phyloP scores from a whole-genome alignment of 2,113 vertebrate genomes.

The Cervus canadensis region DNA sequence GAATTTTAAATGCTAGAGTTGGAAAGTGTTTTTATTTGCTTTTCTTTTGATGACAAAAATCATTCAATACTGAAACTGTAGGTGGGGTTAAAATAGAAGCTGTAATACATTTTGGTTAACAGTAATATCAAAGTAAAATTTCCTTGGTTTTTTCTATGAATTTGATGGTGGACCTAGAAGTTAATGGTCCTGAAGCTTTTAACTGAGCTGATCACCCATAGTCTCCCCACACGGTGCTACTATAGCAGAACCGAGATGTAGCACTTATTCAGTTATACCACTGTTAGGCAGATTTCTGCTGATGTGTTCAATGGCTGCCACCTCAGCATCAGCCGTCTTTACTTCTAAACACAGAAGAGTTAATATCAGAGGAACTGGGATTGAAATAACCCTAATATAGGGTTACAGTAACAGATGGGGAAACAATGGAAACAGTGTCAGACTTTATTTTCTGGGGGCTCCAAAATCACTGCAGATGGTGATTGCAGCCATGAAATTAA shows the following conservation, averaged over 20 bases:
- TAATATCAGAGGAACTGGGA: neutral
- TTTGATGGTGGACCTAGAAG: neutral
- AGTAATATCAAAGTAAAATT: slow-evolving; percentile 21
- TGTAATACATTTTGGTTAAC: slow-evolving; percentile 45
- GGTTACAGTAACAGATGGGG: neutral
- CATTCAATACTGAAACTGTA: slow-evolving; percentile 44
- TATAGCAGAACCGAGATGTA: neutral
- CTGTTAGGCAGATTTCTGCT: neutral
- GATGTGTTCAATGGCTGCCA: neutral
- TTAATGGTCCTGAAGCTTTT: neutral
- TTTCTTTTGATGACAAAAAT: slow-evolving; percentile 49
- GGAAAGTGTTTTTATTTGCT: slow-evolving; percentile 45
- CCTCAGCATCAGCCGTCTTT: neutral
- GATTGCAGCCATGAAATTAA: too few species aligned
- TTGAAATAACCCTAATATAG: neutral
- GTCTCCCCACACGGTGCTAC: neutral
- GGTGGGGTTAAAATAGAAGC: slow-evolving; percentile 28
- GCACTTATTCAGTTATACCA: neutral
- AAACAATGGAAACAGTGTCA: too few species aligned
- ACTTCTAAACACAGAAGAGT: neutral
- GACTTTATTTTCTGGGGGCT: too few species aligned
- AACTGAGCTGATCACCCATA: neutral
- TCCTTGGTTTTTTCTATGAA: neutral
- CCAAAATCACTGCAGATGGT: too few species aligned
- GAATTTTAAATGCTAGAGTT: slow-evolving; percentile 32